Base-by-base conservation (phyloP, 23 tunicate species). In the Halocynthia aurantium region DNA sequence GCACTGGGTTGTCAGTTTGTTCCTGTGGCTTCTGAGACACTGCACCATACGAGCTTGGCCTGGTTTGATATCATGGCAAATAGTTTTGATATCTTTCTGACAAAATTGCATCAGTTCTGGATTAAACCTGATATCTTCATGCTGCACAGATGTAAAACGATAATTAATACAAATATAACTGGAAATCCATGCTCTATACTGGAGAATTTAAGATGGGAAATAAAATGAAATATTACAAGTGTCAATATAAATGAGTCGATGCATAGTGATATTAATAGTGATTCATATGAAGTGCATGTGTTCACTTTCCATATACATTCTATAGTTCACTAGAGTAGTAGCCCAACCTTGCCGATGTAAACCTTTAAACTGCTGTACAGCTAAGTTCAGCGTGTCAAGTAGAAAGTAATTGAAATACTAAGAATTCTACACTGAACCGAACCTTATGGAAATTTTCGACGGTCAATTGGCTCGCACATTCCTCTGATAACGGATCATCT, bases 101-200 rank as follows among this genome's bases (percentile, higher is more conserved):
- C 99, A 94, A 51, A 58, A 67, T 22, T 77, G 61, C 12, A 73
- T 62, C 78, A 94, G 22, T 22, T 70, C 76, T 5, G 99, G 99
- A 53, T 88, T 82, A 7, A 94, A 73, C 60, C 85, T 78, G 53
- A 94, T 94, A 77, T 94, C 93, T 67, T 88, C 84, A 66, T 86
- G 92, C 84, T 85, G 85, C 66, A 13, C 44, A 31, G 44, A 31
- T 31, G 44, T 31, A 31, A 31, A 31, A 31, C 44, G 44, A 31
- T 31, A 31, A 31, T 31, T 31, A 31, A 31, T 31, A 31, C 44
- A 31, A 31, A 31, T 31, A 31, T 31, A 31, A 1, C 44, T 31
- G 44, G 44, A 31, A 31, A 31, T 31, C 44, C 44, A 31, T 31
- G 44, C 4, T 31, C 44, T 31, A 31, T 31, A 31, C 44, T 31